Percentiles rank a stretch among this genome's conserved stretches.
These are phyloP conservation scores for Lytechinus variegatus DNA, from an alignment of 35 echinoderm and acorn worm species.

Conservation along the genomic window DNA sequence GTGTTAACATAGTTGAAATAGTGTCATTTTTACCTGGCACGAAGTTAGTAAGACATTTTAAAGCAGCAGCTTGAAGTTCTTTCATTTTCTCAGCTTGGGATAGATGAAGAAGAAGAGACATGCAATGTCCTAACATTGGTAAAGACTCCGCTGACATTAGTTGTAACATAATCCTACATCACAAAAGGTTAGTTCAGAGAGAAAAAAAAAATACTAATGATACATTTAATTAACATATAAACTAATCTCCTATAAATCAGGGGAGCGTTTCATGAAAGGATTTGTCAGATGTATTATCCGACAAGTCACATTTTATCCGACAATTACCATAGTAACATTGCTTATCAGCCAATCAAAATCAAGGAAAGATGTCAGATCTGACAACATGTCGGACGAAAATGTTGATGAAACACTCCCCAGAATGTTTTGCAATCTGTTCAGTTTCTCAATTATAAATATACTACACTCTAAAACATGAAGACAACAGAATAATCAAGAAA, in stretches of 20 bases:
- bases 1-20: neutral
- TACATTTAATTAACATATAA: neutral
- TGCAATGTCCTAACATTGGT: slow-evolving; percentile 67
- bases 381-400: too few relatives aligned
- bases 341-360: too few relatives aligned
- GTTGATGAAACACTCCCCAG: too few relatives aligned
- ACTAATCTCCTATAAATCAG: neutral
- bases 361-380: too few relatives aligned
- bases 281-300: too few relatives aligned
- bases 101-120: slow-evolving; percentile 73
- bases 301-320: too few relatives aligned
- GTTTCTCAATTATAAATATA: too few relatives aligned
- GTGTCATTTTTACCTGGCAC: slow-evolving; percentile 55
- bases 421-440: too few relatives aligned
- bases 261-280: too few relatives aligned
- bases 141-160: slow-evolving; percentile 66
- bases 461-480: too few relatives aligned
- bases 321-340: too few relatives aligned
- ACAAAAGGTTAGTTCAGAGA: neutral
- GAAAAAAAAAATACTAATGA: neutral
- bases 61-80: slow-evolving; percentile 63
- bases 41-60: slow-evolving; percentile 66
- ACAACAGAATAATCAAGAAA: too few relatives aligned
- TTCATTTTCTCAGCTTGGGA: slow-evolving; percentile 73
- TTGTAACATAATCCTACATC: neutral